phyloP scores from a whole-genome alignment of 2,888 invertebrate genomes.

The Malachius bipustulatus region DNA sequence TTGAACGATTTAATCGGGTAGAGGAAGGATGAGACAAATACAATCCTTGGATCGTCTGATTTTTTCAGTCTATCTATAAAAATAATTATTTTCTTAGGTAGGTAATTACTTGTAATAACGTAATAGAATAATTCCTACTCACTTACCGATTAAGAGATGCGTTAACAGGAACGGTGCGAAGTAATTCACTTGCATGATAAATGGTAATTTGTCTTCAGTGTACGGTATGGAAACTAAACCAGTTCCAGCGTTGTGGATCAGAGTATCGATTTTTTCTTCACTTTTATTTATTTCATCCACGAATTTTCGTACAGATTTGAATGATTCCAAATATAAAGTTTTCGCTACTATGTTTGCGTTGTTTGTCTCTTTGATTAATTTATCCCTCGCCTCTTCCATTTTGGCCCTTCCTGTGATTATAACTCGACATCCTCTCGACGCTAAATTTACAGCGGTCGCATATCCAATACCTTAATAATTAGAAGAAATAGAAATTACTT shows the following conservation, averaged over 20 bases:
- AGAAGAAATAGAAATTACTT: too few relatives aligned
- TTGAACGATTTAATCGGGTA: too few relatives aligned
- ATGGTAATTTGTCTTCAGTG: constrained; percentile 50
- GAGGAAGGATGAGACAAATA: too few relatives aligned
- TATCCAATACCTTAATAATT: constrained; percentile 33
- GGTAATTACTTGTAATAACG: too few relatives aligned
- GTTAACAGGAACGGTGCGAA: constrained; percentile 60
- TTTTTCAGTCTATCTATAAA: too few relatives aligned
- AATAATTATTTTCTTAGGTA: too few relatives aligned
- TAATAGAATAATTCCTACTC: not conserved
- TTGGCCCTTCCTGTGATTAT: constrained; percentile 40
- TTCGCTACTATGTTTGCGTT: constrained; percentile 30
- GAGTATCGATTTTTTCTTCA: constrained; percentile 44
- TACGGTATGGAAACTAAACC: constrained; percentile 4
- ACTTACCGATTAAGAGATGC: constrained; percentile 40
- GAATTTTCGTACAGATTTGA: constrained; percentile 45
- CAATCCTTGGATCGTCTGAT: too few relatives aligned
- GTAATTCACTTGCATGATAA: constrained; percentile 54
- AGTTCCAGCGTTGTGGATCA: constrained; percentile 54
- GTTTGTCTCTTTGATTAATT: constrained; percentile 25
- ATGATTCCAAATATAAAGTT: constrained; percentile 41
- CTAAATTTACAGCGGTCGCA: constrained; percentile 31
- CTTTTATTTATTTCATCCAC: constrained; percentile 42
- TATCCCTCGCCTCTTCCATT: constrained; percentile 20
- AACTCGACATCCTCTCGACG: constrained; percentile 38